phyloP scores from a whole-genome alignment of 2,888 invertebrate species.

The Phyto melanocephala region DNA sequence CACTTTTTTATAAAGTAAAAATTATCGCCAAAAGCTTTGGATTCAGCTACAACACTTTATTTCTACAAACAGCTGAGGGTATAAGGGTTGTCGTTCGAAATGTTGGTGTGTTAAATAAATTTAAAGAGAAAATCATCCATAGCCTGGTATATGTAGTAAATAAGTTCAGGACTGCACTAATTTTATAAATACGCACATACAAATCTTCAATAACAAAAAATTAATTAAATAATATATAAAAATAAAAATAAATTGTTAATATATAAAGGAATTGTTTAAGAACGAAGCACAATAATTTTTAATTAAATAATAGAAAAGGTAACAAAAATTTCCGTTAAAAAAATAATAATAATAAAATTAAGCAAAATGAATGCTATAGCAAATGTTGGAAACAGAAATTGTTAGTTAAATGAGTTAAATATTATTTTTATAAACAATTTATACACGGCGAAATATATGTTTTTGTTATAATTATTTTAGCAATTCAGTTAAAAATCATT shows the following conservation, averaged over 20 bases:
- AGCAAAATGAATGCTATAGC: no score
- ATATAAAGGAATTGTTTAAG: conserved; percentile 48
- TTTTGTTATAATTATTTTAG: not conserved
- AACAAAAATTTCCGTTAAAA: not conserved
- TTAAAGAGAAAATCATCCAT: conserved; percentile 45
- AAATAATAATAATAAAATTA: no score
- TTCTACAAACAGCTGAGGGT: conserved; percentile 42
- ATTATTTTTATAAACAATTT: no score
- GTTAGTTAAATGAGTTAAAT: no score
- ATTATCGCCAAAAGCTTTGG: not conserved
- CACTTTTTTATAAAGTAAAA: no score
- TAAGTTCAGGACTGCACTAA: conserved; percentile 57
- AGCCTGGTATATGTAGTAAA: conserved; percentile 55
- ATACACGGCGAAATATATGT: no score
- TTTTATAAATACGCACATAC: conserved; percentile 46
- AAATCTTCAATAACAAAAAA: not conserved
- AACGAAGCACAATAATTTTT: conserved; percentile 49
- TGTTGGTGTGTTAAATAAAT: conserved; percentile 39
- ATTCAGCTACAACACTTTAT: not conserved
- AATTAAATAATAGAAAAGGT: conserved; percentile 30
- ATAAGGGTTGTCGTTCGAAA: conserved; percentile 56
- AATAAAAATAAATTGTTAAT: not conserved
- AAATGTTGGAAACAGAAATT: no score
- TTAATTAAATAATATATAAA: not conserved
- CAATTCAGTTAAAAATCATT: conserved; percentile 40